Conservation (phyloP, 2,797 vertebrate genomes). For the Leptatherina wallacei region DNA sequence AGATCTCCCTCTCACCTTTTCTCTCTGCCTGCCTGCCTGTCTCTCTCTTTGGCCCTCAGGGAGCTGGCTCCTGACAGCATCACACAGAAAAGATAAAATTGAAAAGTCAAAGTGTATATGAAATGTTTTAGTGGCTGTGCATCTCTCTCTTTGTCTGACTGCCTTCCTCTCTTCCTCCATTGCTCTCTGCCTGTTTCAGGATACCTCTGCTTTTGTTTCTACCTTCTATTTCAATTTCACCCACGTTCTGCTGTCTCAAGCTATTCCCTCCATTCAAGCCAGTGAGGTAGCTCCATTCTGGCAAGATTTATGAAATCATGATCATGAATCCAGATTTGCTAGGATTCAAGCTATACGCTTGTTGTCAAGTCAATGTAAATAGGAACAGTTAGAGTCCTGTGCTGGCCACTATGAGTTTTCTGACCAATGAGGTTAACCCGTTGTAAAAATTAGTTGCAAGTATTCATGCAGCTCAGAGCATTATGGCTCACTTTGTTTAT, state of each 20-base stretch:
- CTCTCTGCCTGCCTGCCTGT: conserved; percentile 44
- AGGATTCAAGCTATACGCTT: background rate
- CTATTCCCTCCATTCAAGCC: conserved; percentile 15
- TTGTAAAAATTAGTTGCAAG: background rate
- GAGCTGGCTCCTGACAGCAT: conserved; percentile 68
- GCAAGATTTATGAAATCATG: conserved; percentile 3
- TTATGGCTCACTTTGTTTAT: background rate
- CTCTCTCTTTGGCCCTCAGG: conserved; percentile 34
- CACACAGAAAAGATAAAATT: conserved; percentile 45
- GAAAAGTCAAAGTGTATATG: conserved; percentile 64
- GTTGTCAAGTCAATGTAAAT: background rate
- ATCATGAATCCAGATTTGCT: background rate
- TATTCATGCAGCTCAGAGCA: background rate
- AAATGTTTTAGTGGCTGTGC: conserved; percentile 54
- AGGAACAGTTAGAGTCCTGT: background rate
- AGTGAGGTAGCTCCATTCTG: background rate
- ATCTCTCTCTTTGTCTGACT: conserved; percentile 45
- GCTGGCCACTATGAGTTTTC: background rate
- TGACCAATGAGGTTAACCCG: too few relatives aligned
- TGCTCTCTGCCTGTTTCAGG: conserved; percentile 25
- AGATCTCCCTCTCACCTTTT: conserved; percentile 55
- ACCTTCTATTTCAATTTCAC: conserved; percentile 42
- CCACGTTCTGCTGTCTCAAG: conserved; percentile 30
- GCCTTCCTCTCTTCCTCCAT: conserved; percentile 26
- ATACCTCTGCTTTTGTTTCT: conserved; percentile 36